Conservation (phyloP, 2,888 invertebrate genomes). For the Agelastica alni region DNA sequence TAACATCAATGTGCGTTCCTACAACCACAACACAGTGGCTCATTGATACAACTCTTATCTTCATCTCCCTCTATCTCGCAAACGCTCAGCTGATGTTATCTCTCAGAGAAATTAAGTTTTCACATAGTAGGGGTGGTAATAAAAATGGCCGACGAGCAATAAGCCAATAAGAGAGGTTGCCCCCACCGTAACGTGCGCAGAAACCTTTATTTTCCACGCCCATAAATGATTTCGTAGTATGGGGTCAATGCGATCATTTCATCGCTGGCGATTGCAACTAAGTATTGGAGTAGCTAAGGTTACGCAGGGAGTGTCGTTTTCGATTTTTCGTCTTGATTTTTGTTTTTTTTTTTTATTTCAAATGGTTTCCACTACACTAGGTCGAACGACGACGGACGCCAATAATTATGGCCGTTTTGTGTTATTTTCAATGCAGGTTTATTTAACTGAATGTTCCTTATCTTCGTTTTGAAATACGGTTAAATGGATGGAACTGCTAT, state of each 20-base stretch:
- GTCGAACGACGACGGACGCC: conserved; percentile 8
- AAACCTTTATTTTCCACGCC: conserved; percentile 18
- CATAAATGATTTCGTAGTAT: conserved; percentile 9
- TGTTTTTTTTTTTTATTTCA: no score
- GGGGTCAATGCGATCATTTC: background rate
- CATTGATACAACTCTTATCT: conserved; percentile 14
- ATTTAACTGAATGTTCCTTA: no score
- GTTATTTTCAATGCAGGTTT: conserved; percentile 18
- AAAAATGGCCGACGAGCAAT: conserved; percentile 30
- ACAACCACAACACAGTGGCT: conserved; percentile 18
- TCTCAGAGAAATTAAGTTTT: background rate
- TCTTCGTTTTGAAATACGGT: no score
- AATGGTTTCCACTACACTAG: conserved; percentile 16
- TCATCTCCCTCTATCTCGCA: conserved; percentile 8
- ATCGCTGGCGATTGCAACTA: background rate
- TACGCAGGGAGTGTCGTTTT: conserved; percentile 2
- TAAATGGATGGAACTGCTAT: no score
- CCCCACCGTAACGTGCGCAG: conserved; percentile 13
- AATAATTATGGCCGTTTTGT: conserved; percentile 18
- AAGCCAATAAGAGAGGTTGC: conserved; percentile 14
- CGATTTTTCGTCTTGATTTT: conserved; percentile 9
- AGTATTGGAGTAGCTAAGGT: background rate
- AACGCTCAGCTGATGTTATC: background rate
- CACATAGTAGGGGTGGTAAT: conserved; percentile 10
- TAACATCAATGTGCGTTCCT: conserved; percentile 12